Base-by-base conservation (phyloP, 2,888 invertebrate species). In the Copidosoma aretas region DNA sequence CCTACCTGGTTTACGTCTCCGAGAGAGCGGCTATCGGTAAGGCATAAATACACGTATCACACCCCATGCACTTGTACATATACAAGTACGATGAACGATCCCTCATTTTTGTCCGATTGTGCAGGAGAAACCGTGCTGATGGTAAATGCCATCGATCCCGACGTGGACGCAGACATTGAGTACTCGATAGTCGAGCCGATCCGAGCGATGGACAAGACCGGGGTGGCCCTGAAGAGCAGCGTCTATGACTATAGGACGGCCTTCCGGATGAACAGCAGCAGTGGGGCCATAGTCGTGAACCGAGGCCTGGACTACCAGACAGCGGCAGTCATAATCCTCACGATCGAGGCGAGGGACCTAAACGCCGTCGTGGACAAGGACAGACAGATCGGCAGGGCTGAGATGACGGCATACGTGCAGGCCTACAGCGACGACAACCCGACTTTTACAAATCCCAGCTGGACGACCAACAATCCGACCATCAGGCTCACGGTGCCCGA, bases 341-440 rank as follows among this genome's bases (percentile, higher is more conserved):
- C 89, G 0, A 86, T 93, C 0, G 88, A 89, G 82, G 93, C 90
- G 0, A 84, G 84, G 22, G 93, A 93, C 81, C 72, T 88, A 2
- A 92, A 92, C 76, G 93, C 92, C 0, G 88, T 89, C 72, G 84
- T 89, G 0, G 86, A 90, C 73, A 88, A 86, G 60, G 89, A 90
- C 1, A 84, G 85, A 1, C 93, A 93, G 80, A 86, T 87, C 54
- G 90, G 89, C 60, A 84, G 86, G 62, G 88, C 88, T 0, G 92
- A 93, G 77, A 90, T 92, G 10, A 92, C 92, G 0, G 86, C 93
- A 52, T 93, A 92, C 78, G 88, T 93, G 39, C 91, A 93, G 79
- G 91, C 92, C 0, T 91, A 90, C 78, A 89, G 90, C 72, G 91
- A 92, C 74, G 89, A 91, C 76, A 91, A 91, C 82, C 92, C 93